These are phyloP conservation scores for Conus canariensis DNA, from an alignment of 2,888 invertebrate species.

Conservation along the genomic window DNA sequence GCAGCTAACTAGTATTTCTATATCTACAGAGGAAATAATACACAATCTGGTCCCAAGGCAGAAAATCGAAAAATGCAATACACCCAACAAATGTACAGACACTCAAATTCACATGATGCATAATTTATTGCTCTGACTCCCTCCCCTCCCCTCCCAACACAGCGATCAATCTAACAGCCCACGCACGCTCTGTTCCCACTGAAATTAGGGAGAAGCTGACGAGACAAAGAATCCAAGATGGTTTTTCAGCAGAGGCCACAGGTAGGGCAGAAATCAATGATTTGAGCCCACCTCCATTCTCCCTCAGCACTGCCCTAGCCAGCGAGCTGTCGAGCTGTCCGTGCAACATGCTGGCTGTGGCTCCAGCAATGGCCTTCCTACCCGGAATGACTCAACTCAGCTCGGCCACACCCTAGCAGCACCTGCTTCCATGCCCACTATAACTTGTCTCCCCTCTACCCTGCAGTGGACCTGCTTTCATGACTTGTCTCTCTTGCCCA, in stretches of 20 bases:
- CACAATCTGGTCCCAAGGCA: neutral
- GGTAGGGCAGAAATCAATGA: constrained; percentile 43
- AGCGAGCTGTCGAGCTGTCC: neutral
- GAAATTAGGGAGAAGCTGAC: constrained; percentile 21
- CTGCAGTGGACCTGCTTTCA: neutral
- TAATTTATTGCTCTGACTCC: neutral
- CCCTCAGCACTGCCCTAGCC: neutral
- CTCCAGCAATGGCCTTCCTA: neutral
- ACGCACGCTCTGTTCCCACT: neutral
- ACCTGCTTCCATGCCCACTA: constrained; percentile 6
- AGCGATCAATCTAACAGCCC: constrained; percentile 23
- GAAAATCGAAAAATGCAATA: neutral
- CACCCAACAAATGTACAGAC: neutral
- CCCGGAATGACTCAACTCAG: constrained; percentile 22
- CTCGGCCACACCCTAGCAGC: constrained; percentile 16
- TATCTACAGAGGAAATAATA: neutral
- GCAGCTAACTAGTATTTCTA: too few species aligned
- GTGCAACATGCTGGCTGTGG: constrained; percentile 8
- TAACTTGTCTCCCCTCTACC: neutral
- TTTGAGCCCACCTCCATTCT: constrained; percentile 25
- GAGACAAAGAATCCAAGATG: constrained; percentile 22
- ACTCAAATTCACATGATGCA: constrained; percentile 14
- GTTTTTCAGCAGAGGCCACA: constrained; percentile 28
- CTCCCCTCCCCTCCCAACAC: neutral
- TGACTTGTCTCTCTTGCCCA: neutral